A percentile compares a stretch with the other conserved stretches of the same genome.
Conservation (phyloP, 2,888 invertebrate genomes). For the Chloromyia formosa region DNA sequence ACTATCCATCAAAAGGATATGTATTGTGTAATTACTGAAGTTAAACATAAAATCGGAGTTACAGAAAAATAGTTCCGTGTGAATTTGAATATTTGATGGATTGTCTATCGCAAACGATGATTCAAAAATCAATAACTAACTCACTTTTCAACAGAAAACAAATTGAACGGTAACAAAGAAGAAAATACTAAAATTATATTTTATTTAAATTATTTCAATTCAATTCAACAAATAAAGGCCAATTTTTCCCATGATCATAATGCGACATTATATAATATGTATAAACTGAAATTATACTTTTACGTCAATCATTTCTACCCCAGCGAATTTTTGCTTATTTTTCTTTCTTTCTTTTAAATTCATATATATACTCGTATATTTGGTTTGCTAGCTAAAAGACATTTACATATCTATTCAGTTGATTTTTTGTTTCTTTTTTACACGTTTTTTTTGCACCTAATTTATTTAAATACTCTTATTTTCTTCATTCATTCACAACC, state of each 20-base stretch:
- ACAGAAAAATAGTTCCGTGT: too few relatives aligned
- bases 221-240: too few relatives aligned
- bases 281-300: not conserved
- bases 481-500: conserved; percentile 44
- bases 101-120: conserved; percentile 35
- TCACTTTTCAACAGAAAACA: too few relatives aligned
- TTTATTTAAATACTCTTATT: not conserved
- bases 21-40: too few relatives aligned
- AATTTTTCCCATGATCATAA: too few relatives aligned
- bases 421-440: conserved; percentile 18
- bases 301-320: not conserved
- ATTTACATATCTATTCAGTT: conserved; percentile 18
- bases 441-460: conserved; percentile 12
- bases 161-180: too few relatives aligned
- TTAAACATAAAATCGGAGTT: too few relatives aligned
- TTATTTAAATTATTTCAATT: too few relatives aligned
- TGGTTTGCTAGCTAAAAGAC: conserved; percentile 24
- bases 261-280: not conserved
- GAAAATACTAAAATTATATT: too few relatives aligned
- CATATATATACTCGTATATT: not conserved
- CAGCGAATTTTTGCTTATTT: not conserved
- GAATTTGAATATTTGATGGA: too few relatives aligned
- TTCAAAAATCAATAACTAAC: conserved; percentile 2
- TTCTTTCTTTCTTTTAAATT: not conserved
- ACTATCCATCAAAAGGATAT: too few relatives aligned